Evolutionary conservation across 2,888 invertebrate genomes (phyloP).

Genomic region (Latheticus oryzae): DNA sequence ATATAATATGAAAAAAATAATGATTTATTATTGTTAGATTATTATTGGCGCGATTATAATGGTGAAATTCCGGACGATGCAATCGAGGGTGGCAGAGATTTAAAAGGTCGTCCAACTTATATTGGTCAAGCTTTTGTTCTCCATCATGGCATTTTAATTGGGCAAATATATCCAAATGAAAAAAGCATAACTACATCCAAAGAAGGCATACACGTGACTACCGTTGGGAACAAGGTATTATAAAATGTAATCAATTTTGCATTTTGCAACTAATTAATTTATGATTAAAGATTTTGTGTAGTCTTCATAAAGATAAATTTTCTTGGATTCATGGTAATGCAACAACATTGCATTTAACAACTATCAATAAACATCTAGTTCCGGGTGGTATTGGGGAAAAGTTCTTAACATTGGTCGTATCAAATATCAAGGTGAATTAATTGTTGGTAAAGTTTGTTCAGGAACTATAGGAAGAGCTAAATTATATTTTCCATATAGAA

Average conservation of each 20-base stretch:
- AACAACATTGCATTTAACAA: slow-evolving; percentile 41
- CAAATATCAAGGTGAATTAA: slow-evolving; percentile 43
- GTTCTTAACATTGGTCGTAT: slow-evolving; percentile 45
- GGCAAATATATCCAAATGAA: slow-evolving; percentile 41
- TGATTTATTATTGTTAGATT: slow-evolving; percentile 1
- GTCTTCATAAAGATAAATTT: slow-evolving; percentile 35
- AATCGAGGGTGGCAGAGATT: slow-evolving; percentile 42
- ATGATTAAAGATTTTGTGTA: slow-evolving; percentile 49
- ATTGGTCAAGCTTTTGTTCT: slow-evolving; percentile 44
- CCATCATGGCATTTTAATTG: slow-evolving; percentile 41
- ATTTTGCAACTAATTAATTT: too few species aligned
- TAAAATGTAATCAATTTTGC: slow-evolving; percentile 13
- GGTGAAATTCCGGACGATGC: slow-evolving; percentile 46
- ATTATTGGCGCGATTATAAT: slow-evolving; percentile 45
- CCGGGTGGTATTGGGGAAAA: slow-evolving; percentile 42
- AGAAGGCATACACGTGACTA: slow-evolving; percentile 25
- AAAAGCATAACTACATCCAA: slow-evolving; percentile 36
- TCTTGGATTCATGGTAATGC: slow-evolving; percentile 41
- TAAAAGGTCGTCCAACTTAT: slow-evolving; percentile 41
- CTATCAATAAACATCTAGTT: slow-evolving; percentile 43
- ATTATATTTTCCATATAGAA: slow-evolving; percentile 38
- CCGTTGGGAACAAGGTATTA: slow-evolving; percentile 20
- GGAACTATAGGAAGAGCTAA: slow-evolving; percentile 35
- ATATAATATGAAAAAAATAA: too few species aligned
- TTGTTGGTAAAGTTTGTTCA: slow-evolving; percentile 44